These are phyloP conservation scores for Notamacropus eugenii DNA, from an alignment of 2,797 vertebrate genomes.

Conservation along the genomic window DNA sequence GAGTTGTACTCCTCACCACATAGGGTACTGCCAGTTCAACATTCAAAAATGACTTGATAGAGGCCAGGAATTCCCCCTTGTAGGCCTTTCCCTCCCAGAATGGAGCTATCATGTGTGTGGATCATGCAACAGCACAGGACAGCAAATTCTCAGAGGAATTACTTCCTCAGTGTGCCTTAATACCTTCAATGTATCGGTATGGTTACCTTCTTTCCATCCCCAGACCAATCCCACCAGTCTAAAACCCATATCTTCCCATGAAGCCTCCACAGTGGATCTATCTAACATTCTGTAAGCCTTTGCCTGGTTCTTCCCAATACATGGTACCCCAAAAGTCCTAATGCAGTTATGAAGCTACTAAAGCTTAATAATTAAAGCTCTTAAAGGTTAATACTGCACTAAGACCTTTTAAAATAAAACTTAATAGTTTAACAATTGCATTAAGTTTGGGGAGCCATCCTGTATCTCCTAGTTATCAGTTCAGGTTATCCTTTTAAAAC, in stretches of 20 bases:
- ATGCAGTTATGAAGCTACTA: background rate
- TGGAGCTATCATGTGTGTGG: background rate
- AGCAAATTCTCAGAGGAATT: background rate
- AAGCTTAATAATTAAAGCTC: background rate
- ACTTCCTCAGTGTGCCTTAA: background rate
- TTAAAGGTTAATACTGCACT: background rate
- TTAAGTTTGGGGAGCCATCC: background rate
- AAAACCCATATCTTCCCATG: background rate
- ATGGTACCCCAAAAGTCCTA: background rate
- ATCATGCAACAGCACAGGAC: background rate
- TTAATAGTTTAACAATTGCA: background rate
- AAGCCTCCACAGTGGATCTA: background rate
- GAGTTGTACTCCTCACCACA: background rate
- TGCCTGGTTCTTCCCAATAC: background rate
- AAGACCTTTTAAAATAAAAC: background rate
- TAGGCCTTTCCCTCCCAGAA: background rate
- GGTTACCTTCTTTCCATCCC: background rate
- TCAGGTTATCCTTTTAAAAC: background rate
- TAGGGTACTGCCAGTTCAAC: conserved; percentile 16
- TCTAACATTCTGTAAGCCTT: background rate
- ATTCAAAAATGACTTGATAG: background rate
- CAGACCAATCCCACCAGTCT: background rate
- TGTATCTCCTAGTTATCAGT: background rate
- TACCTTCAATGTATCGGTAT: background rate
- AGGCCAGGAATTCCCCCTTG: conserved; percentile 36